These are phyloP conservation scores for Alouatta palliata DNA, from an alignment of 2,113 vertebrate species.

Conservation along the genomic window DNA sequence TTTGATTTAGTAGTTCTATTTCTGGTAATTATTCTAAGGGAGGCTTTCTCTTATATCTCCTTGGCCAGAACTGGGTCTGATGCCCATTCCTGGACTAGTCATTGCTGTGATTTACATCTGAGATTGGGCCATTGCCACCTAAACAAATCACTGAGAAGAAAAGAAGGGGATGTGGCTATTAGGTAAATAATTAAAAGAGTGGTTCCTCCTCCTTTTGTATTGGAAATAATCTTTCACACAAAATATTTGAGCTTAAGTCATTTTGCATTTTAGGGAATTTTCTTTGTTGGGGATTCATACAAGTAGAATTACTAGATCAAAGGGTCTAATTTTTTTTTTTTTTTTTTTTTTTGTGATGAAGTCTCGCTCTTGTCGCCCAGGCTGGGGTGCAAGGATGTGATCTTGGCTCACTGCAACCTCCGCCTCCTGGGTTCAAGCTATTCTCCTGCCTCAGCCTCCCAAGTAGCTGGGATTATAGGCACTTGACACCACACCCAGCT, in stretches of 20 bases:
- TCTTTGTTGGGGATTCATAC: neutral
- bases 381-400: no score
- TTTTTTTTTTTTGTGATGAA: no score
- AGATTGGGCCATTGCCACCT: neutral
- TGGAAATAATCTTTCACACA: neutral
- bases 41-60: neutral
- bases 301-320: slow-evolving; percentile 29
- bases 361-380: no score
- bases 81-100: neutral
- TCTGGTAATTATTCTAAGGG: neutral
- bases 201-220: neutral
- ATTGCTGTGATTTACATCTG: neutral
- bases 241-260: neutral
- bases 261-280: slow-evolving; percentile 39
- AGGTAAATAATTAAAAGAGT: neutral
- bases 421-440: no score
- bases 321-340: neutral
- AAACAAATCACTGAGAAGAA: neutral
- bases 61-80: neutral
- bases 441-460: no score
- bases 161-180: neutral
- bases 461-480: no score
- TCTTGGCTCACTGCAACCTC: no score
- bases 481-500: no score
- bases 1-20: slow-evolving; percentile 31